Percentiles rank a stretch among this genome's conserved stretches.
Conservation (phyloP, 2,113 vertebrate species). For the Motacilla tschutschensis region DNA sequence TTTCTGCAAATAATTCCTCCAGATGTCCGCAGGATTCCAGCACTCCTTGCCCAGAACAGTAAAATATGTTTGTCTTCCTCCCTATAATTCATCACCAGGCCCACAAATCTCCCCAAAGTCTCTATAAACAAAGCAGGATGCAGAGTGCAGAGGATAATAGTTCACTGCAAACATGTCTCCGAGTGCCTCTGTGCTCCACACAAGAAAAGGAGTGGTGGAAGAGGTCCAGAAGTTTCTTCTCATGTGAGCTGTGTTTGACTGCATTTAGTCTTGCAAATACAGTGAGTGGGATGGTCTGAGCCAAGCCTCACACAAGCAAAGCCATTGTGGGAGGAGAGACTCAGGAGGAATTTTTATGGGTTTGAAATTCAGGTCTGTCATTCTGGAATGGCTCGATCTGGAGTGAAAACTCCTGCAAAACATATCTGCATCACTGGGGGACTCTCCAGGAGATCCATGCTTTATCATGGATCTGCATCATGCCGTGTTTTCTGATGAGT, state of each 20-base stretch:
- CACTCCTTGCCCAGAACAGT: slow-evolving; percentile 57
- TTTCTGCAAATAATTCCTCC: slow-evolving; percentile 75
- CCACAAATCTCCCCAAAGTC: slow-evolving; percentile 68
- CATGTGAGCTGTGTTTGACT: not conserved
- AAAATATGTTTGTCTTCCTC: slow-evolving; percentile 69
- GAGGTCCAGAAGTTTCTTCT: slow-evolving; percentile 13
- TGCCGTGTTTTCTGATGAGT: not conserved
- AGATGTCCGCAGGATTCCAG: slow-evolving; percentile 60
- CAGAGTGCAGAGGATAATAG: slow-evolving; percentile 38
- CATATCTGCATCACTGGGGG: not conserved
- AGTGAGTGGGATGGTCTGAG: not conserved
- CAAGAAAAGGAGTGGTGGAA: not conserved
- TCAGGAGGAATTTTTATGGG: not conserved
- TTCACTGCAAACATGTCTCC: slow-evolving; percentile 14
- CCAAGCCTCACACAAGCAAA: not conserved
- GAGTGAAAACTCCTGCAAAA: not conserved
- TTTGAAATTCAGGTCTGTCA: not conserved
- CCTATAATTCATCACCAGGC: slow-evolving; percentile 57
- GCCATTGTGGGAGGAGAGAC: not conserved
- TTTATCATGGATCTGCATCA: not conserved
- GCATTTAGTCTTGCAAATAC: not conserved
- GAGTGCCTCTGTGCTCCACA: not conserved
- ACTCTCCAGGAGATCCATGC: not conserved
- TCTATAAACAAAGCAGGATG: slow-evolving; percentile 66
- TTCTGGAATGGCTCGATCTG: not conserved